phyloP scores from a whole-genome alignment of 2,888 invertebrate genomes.

The Eucera pruinosa region DNA sequence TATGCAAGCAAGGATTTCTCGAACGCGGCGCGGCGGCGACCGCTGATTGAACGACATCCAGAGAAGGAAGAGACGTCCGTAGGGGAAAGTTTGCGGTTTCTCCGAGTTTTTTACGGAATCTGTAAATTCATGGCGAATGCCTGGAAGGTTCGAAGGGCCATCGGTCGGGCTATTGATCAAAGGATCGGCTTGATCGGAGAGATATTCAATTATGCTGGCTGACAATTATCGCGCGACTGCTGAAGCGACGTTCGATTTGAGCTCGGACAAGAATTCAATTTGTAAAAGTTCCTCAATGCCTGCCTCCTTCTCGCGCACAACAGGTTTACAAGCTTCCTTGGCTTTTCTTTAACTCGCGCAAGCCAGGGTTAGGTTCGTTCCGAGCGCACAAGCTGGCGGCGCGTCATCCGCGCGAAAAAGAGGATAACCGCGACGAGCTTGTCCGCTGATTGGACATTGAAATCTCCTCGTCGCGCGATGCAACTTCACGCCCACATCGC shows the following conservation, averaged over 20 bases:
- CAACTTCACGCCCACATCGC: conserved; percentile 49
- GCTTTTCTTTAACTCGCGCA: conserved; percentile 35
- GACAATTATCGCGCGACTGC: conserved; percentile 37
- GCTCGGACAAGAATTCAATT: conserved; percentile 47
- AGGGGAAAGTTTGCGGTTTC: conserved; percentile 18
- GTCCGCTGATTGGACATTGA: conserved; percentile 73
- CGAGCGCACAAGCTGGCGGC: conserved; percentile 1
- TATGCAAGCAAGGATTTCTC: too few species aligned
- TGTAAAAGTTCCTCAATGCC: conserved; percentile 43
- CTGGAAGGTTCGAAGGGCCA: neutral
- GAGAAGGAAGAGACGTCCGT: conserved; percentile 14
- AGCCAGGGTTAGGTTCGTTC: neutral
- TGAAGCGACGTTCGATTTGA: conserved; percentile 20
- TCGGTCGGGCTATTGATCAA: neutral
- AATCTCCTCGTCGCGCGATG: conserved; percentile 40
- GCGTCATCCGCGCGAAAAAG: too few species aligned
- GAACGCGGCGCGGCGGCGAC: too few species aligned
- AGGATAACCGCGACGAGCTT: conserved; percentile 23
- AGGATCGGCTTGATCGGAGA: neutral
- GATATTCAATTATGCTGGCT: conserved; percentile 28
- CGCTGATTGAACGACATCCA: conserved; percentile 53
- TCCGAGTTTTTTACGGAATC: neutral
- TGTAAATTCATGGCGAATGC: neutral
- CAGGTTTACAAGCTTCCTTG: conserved; percentile 25
- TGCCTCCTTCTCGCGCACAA: conserved; percentile 3